These are phyloP conservation scores for Drosophila gaucha DNA, from an alignment of 2,888 invertebrate species.

Conservation along the genomic window DNA sequence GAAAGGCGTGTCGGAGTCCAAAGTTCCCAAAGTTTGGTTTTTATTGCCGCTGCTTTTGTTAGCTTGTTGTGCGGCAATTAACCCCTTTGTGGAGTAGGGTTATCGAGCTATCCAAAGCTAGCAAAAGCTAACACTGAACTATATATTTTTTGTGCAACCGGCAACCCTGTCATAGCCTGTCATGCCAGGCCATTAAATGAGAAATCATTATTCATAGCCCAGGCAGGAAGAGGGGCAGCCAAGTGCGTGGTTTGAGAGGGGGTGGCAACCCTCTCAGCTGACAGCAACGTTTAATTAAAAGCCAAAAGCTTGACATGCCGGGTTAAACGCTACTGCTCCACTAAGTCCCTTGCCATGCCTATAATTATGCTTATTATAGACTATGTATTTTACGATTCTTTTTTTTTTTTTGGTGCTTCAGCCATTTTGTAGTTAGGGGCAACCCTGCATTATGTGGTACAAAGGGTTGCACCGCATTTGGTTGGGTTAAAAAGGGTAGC, in stretches of 20 bases:
- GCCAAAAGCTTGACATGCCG: constrained; percentile 54
- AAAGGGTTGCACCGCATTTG: constrained; percentile 48
- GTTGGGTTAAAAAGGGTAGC: constrained; percentile 25
- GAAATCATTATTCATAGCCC: constrained; percentile 62
- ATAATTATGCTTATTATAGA: constrained; percentile 51
- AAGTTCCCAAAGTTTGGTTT: constrained; percentile 45
- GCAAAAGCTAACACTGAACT: not conserved
- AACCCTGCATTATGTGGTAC: constrained; percentile 26
- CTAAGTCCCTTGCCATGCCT: constrained; percentile 35
- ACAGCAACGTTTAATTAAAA: constrained; percentile 67
- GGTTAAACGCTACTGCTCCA: constrained; percentile 60
- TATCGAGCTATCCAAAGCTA: constrained; percentile 14
- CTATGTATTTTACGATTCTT: constrained; percentile 16
- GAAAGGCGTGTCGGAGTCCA: constrained; percentile 73
- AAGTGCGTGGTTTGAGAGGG: not conserved
- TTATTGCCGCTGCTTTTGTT: constrained; percentile 55
- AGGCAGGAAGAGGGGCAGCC: constrained; percentile 12
- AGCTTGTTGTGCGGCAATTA: constrained; percentile 58
- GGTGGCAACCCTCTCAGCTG: constrained; percentile 48
- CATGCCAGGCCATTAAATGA: constrained; percentile 48
- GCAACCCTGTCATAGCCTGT: constrained; percentile 34
- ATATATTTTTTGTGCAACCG: not conserved
- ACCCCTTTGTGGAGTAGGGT: constrained; percentile 59
- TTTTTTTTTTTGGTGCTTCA: constrained; percentile 10
- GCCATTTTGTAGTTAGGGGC: constrained; percentile 59